Evolutionary conservation across 2,113 vertebrate species (phyloP), one percentile per base, ranked within the genome.

Genomic region (Nasalis larvatus): DNA sequence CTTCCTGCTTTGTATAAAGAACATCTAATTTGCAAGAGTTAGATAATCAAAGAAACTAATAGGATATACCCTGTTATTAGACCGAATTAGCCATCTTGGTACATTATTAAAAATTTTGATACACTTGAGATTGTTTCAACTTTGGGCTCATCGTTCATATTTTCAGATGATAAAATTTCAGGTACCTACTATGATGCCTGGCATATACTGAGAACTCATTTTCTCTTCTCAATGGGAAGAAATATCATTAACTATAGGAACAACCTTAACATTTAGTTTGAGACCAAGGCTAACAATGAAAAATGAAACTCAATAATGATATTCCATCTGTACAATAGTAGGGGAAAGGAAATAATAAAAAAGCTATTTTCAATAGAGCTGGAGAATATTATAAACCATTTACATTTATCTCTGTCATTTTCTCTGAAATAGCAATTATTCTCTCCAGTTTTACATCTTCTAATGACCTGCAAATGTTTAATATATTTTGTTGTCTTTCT

Each of bases 401-500:
- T 89, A 60, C 20, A 97, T 97, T 98, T 97, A 77, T 97, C 80
- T 52, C 25, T 92, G 35, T 90, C 37, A 95, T 97, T 98, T 98
- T 98, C 45, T 98, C 6, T 9, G 71, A 97, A 98, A 95, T 91
- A 4, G 12, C 45, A 98, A 82, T 97, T 98, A 89, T 78, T 71
- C 52, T 77, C 69, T 97, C 81, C 54, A 82, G 10, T 56, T 98
- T 96, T 97, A 23, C 97, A 87, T 98, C 45, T 95, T 86, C n/a
- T 97, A 98, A 98, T 97, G 89, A 98, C 73, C 63, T 96, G 21
- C 69, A 98, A 96, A 25, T 84, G 17, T 96, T 98, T 95, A 96
- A 76, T 98, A 78, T 32, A 32, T 56, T 93, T 97, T 91, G 32
- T 86, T 83, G 21, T 97, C 18, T 92, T 82, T 94, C 80, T 96